A percentile compares a stretch with the other conserved stretches of the same genome.
These are phyloP conservation scores for Aspidiotus destructor DNA, from an alignment of 2,888 invertebrate species.

Conservation along the genomic window DNA sequence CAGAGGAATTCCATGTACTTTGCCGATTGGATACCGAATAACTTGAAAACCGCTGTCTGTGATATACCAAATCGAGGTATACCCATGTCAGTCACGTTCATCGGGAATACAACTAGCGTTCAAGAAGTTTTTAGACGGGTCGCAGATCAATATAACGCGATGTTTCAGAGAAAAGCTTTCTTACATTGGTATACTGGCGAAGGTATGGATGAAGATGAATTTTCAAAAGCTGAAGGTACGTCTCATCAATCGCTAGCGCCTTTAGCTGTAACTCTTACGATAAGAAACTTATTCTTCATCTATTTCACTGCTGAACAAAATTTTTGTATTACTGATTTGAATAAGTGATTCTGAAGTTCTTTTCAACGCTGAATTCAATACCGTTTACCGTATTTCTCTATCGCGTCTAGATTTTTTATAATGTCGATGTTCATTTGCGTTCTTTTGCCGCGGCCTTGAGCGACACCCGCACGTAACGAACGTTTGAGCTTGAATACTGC, in stretches of 20 bases:
- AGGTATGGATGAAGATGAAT: constrained; percentile 29
- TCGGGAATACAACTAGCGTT: constrained; percentile 24
- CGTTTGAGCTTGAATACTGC: too few species aligned
- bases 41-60: constrained; percentile 28
- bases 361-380: too few species aligned
- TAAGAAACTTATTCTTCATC: too few species aligned
- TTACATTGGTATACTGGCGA: constrained; percentile 26
- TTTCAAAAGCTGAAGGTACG: constrained; percentile 27
- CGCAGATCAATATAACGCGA: constrained; percentile 19
- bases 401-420: too few species aligned
- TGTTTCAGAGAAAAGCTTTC: constrained; percentile 25
- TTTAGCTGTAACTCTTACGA: neutral
- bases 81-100: constrained; percentile 28
- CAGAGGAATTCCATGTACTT: constrained; percentile 26
- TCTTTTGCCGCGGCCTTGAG: too few species aligned
- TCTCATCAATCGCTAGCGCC: too few species aligned
- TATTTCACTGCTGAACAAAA: neutral
- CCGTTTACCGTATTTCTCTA: too few species aligned
- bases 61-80: constrained; percentile 27
- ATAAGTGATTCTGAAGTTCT: too few species aligned
- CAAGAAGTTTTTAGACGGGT: constrained; percentile 22
- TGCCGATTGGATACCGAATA: constrained; percentile 29
- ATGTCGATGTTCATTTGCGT: too few species aligned
- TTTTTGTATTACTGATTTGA: too few species aligned
- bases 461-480: too few species aligned